phyloP scores from a whole-genome alignment of 2,113 vertebrate species.

The Chaetorhynchus papuensis region DNA sequence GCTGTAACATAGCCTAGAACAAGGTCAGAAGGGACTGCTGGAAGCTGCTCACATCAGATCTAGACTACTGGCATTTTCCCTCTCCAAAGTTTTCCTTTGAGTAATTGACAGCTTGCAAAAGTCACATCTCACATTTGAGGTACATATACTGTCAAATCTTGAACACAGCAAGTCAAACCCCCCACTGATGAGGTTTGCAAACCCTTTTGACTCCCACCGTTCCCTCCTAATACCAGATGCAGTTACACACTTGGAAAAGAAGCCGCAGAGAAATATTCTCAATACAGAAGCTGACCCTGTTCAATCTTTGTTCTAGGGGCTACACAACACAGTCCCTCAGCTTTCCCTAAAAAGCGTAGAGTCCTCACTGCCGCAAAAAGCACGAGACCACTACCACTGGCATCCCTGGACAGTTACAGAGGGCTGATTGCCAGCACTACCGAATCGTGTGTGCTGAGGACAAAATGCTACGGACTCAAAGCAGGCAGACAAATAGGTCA shows the following conservation, averaged over 20 bases:
- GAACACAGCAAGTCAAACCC: neutral
- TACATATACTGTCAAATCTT: neutral
- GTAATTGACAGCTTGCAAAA: neutral
- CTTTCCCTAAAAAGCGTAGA: neutral
- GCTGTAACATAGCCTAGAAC: neutral
- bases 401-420: neutral
- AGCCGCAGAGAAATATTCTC: neutral
- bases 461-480: neutral
- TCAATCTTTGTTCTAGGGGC: neutral
- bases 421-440: neutral
- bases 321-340: neutral
- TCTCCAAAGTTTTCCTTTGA: neutral
- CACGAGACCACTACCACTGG: neutral
- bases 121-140: neutral
- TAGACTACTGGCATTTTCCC: neutral
- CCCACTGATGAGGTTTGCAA: neutral
- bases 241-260: neutral
- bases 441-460: neutral
- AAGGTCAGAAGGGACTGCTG: neutral
- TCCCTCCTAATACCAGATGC: neutral
- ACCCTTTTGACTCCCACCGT: neutral
- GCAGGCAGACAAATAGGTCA: neutral
- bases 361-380: neutral
- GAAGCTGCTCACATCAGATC: neutral
- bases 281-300: neutral